Conservation (phyloP, 2,113 vertebrate species). For the Cyprinodon tularosa region DNA sequence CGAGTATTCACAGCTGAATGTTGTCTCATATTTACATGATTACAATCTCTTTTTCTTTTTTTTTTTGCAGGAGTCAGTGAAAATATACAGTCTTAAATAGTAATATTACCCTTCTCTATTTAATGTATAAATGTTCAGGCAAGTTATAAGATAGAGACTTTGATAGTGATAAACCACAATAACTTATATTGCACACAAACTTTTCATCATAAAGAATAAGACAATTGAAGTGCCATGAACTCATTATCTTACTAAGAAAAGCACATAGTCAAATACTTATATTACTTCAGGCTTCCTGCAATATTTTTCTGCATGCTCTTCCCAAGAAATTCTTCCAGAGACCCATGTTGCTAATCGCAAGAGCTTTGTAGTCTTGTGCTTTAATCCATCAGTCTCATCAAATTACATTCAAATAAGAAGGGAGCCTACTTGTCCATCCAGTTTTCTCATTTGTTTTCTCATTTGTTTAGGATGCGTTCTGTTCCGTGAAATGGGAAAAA, state of each 20-base stretch:
- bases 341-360: neutral
- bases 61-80: constrained; percentile 32
- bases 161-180: constrained; percentile 41
- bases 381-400: constrained; percentile 25
- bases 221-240: constrained; percentile 33
- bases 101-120: constrained; percentile 24
- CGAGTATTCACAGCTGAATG: constrained; percentile 32
- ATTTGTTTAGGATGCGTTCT: constrained; percentile 59
- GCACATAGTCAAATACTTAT: constrained; percentile 21
- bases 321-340: constrained; percentile 39
- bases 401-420: constrained; percentile 39
- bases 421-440: constrained; percentile 16
- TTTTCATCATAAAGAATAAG: constrained; percentile 35
- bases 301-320: constrained; percentile 6
- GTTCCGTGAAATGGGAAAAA: constrained; percentile 46
- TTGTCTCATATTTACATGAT: constrained; percentile 54
- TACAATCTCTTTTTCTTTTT: constrained; percentile 72
- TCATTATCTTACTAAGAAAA: constrained; percentile 52
- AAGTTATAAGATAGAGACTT: constrained; percentile 22
- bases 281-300: constrained; percentile 44
- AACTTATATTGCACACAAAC: constrained; percentile 48
- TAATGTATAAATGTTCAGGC: constrained; percentile 18
- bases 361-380: constrained; percentile 2
- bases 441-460: neutral
- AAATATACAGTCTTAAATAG: constrained; percentile 31